Evolutionary conservation across 2,113 vertebrate genomes (phyloP).

Genomic region (Mesoclemmys tuberculata): DNA sequence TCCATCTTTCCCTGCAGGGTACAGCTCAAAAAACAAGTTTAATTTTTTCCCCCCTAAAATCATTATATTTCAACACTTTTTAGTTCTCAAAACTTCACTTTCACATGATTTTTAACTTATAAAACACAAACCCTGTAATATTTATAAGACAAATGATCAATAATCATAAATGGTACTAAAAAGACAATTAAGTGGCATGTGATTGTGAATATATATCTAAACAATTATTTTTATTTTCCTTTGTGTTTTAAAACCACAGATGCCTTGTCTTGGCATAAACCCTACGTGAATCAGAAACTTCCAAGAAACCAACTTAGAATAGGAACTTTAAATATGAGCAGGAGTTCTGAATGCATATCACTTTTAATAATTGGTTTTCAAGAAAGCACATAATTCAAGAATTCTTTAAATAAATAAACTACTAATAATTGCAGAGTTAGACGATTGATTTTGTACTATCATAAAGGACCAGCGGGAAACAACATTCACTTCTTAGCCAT

Average conservation of each 20-base stretch:
- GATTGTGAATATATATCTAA: constrained; percentile 39
- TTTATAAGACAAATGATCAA: constrained; percentile 39
- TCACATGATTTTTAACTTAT: constrained; percentile 13
- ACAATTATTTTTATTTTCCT: constrained; percentile 43
- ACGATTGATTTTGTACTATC: constrained; percentile 40
- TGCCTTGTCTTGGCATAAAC: constrained; percentile 49
- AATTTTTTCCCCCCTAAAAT: constrained; percentile 40
- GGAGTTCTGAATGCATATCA: constrained; percentile 57
- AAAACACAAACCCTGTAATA: constrained; percentile 59
- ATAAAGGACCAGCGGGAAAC: not conserved
- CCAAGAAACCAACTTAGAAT: constrained; percentile 45
- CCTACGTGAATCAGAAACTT: constrained; percentile 56
- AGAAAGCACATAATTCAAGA: constrained; percentile 55
- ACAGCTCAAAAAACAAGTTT: not conserved
- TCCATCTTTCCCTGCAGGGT: not conserved
- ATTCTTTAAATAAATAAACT: constrained; percentile 77
- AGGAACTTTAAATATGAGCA: constrained; percentile 58
- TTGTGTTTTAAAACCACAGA: constrained; percentile 51
- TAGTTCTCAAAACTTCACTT: not conserved
- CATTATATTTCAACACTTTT: constrained; percentile 31
- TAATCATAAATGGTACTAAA: constrained; percentile 68
- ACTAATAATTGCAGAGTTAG: constrained; percentile 37
- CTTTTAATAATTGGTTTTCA: not conserved
- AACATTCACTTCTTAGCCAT: constrained; percentile 24
- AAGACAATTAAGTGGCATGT: constrained; percentile 69